These are phyloP conservation scores for Antechinus flavipes DNA, from an alignment of 2,113 vertebrate species.

Conservation along the genomic window DNA sequence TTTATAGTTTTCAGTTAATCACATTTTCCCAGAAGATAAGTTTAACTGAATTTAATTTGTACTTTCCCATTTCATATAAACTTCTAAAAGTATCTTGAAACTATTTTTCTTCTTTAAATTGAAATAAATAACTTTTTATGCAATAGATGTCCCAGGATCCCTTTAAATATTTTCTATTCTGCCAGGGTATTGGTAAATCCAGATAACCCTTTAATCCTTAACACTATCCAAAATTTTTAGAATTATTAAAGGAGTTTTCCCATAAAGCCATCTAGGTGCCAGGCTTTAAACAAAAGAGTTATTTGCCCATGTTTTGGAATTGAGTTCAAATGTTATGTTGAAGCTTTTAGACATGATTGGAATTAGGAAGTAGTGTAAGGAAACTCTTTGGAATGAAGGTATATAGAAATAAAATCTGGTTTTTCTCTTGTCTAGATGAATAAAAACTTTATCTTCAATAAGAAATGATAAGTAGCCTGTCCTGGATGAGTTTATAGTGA, in stretches of 20 bases:
- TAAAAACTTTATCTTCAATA: neutral
- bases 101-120: neutral
- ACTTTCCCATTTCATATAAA: neutral
- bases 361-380: constrained; percentile 17
- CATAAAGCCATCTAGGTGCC: neutral
- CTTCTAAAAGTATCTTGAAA: neutral
- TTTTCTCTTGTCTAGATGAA: constrained; percentile 1
- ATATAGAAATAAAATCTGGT: constrained; percentile 7
- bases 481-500: neutral
- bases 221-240: constrained; percentile 33
- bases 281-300: constrained; percentile 12
- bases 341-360: neutral
- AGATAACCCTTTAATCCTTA: neutral
- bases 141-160: neutral
- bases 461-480: constrained; percentile 9
- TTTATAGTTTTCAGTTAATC: neutral
- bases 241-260: constrained; percentile 8
- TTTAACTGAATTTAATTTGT: neutral
- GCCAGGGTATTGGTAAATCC: neutral
- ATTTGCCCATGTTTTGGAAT: constrained; percentile 28
- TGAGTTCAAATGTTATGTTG: constrained; percentile 18
- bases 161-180: neutral
- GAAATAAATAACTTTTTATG: neutral
- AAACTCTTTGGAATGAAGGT: constrained; percentile 25
- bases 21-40: neutral